phyloP scores from a whole-genome alignment of 2,113 vertebrate genomes.

The Stigmatopora nigra region DNA sequence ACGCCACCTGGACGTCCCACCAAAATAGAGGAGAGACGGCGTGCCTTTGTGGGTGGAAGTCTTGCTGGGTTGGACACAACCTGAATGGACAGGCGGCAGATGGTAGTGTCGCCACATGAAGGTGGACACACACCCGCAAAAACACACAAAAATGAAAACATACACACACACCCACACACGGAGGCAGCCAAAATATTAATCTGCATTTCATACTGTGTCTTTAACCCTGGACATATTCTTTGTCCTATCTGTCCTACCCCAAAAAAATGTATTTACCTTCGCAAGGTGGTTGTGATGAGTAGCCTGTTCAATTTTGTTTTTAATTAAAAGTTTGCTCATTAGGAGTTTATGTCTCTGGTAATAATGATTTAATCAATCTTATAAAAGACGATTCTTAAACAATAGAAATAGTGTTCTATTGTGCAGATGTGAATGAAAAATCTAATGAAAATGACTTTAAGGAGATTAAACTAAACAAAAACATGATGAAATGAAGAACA shows the following conservation, averaged over 20 bases:
- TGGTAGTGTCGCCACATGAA: constrained; percentile 49
- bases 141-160: too few species aligned
- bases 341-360: constrained; percentile 26
- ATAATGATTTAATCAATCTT: constrained; percentile 44
- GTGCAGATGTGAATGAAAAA: constrained; percentile 12
- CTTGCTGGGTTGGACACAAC: constrained; percentile 45
- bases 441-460: constrained; percentile 21
- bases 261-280: neutral
- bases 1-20: constrained; percentile 52
- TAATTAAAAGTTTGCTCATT: constrained; percentile 36
- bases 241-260: neutral
- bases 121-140: constrained; percentile 35
- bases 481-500: too few species aligned
- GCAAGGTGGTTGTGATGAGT: neutral
- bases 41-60: constrained; percentile 26
- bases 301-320: constrained; percentile 23
- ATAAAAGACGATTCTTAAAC: constrained; percentile 1
- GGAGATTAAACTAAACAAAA: too few species aligned
- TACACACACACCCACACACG: constrained; percentile 20
- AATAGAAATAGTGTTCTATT: neutral
- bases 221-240: constrained; percentile 1
- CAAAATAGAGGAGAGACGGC: constrained; percentile 21
- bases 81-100: constrained; percentile 52
- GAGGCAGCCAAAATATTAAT: constrained; percentile 29
- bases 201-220: constrained; percentile 14